Conservation (phyloP, 30 jellyfish, hydroid and myxozoan genomes). For the Sanderia malayensis region DNA sequence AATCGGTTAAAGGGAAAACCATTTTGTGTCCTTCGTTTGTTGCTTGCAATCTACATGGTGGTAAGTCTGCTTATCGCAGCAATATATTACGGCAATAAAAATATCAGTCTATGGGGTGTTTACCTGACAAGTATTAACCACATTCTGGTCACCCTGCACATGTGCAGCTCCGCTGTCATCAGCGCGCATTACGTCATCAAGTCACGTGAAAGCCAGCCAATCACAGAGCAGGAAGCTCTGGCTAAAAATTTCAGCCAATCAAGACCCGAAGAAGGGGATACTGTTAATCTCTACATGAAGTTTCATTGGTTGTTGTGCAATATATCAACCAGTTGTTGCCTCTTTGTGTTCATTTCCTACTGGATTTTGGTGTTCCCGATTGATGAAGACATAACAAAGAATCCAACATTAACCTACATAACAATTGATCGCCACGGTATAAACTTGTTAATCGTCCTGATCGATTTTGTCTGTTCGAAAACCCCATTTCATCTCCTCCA, state of each 20-base stretch:
- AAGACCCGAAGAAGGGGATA: background rate
- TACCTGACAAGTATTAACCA: constrained; percentile 63
- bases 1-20: constrained; percentile 17
- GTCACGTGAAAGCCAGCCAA: constrained; percentile 18
- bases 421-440: constrained; percentile 81
- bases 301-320: constrained; percentile 75
- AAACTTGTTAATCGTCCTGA: constrained; percentile 36
- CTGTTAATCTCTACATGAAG: background rate
- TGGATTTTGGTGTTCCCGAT: constrained; percentile 51
- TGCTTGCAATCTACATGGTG: constrained; percentile 21
- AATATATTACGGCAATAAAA: constrained; percentile 10
- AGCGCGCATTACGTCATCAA: background rate
- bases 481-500: constrained; percentile 73
- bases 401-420: constrained; percentile 2
- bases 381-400: constrained; percentile 4
- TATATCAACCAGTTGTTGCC: constrained; percentile 26
- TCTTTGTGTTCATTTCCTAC: constrained; percentile 55
- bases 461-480: constrained; percentile 50
- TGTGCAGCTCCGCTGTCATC: constrained; percentile 35
- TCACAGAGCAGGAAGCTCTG: constrained; percentile 3
- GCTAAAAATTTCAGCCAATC: background rate
- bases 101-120: constrained; percentile 31
- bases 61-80: constrained; percentile 26
- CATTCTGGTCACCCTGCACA: constrained; percentile 45
- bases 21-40: constrained; percentile 48